Evolutionary conservation across 2,888 invertebrate genomes (phyloP).

Genomic region (Amphiduros pacificus): DNA sequence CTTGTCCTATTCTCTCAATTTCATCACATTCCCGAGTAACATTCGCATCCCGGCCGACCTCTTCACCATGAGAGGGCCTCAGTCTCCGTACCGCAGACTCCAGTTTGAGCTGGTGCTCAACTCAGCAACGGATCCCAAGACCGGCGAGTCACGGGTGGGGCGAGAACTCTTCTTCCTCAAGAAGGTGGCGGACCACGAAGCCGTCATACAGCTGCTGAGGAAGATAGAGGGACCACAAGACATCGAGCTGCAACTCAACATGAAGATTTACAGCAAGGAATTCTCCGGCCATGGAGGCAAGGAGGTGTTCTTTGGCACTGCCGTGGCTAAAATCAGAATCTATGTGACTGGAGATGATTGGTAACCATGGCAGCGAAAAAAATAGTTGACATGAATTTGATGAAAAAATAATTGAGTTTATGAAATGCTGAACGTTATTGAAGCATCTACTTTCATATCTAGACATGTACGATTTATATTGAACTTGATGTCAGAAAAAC

Average conservation of each 20-base stretch:
- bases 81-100: slow-evolving; percentile 71
- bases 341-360: slow-evolving; percentile 68
- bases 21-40: slow-evolving; percentile 82
- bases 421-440: too few relatives aligned
- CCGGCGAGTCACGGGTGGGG: slow-evolving; percentile 45
- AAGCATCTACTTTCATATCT: too few relatives aligned
- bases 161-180: slow-evolving; percentile 59
- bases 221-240: slow-evolving; percentile 87
- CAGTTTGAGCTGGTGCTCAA: slow-evolving; percentile 75
- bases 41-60: slow-evolving; percentile 67
- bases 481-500: too few relatives aligned
- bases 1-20: slow-evolving; percentile 87
- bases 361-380: too few relatives aligned
- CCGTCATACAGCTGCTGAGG: slow-evolving; percentile 74
- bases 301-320: slow-evolving; percentile 76
- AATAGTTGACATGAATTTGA: too few relatives aligned
- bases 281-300: slow-evolving; percentile 69
- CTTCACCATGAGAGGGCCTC: slow-evolving; percentile 85
- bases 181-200: slow-evolving; percentile 59
- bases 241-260: slow-evolving; percentile 81
- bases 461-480: too few relatives aligned
- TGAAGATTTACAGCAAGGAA: slow-evolving; percentile 66
- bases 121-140: slow-evolving; percentile 64
- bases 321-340: slow-evolving; percentile 82
- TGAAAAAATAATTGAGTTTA: too few relatives aligned